A percentile compares a stretch with the other conserved stretches of the same genome.
Evolutionary conservation across 2,797 vertebrate species (phyloP).

Genomic region (Gallinago stenura): DNA sequence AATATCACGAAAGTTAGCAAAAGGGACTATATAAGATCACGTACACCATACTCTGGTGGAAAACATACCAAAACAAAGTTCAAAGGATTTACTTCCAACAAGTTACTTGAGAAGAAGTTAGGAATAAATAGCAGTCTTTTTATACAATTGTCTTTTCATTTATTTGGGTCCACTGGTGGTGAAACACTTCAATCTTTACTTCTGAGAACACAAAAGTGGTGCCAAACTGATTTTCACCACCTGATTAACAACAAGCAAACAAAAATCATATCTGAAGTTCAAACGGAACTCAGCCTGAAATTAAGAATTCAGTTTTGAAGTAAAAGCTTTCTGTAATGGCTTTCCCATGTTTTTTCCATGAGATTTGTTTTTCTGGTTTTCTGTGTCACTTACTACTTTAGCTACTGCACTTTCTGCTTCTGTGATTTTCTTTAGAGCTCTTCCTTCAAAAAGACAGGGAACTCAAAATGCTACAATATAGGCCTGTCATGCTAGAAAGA

Average conservation of each 20-base stretch:
- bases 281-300: neutral
- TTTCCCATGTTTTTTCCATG: neutral
- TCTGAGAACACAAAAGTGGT: neutral
- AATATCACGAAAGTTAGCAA: neutral
- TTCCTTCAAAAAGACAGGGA: neutral
- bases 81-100: neutral
- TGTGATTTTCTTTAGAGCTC: neutral
- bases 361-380: neutral
- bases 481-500: neutral
- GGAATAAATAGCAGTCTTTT: neutral
- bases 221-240: neutral
- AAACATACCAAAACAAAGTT: neutral
- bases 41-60: neutral
- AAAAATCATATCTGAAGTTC: neutral
- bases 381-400: neutral
- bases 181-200: neutral
- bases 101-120: neutral
- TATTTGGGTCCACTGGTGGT: neutral
- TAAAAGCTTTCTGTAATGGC: accelerated
- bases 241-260: neutral
- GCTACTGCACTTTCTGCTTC: neutral
- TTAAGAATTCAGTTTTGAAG: neutral
- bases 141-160: neutral
- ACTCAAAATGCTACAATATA: neutral
- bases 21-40: neutral